phyloP scores from a whole-genome alignment of 2,797 vertebrate genomes.

The Lindbergichthys nudifrons region DNA sequence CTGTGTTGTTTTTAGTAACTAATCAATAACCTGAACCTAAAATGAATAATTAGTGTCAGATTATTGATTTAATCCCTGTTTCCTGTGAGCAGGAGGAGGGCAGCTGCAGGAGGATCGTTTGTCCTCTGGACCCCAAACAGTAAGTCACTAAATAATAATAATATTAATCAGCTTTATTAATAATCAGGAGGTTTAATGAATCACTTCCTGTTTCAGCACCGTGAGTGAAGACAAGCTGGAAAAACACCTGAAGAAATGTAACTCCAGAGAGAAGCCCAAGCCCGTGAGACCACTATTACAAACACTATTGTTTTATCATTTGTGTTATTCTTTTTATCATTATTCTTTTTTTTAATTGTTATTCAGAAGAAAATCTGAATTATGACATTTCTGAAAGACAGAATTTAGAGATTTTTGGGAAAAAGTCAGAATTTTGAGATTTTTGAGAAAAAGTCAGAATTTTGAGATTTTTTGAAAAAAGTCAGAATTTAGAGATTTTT shows the following conservation, averaged over 20 bases:
- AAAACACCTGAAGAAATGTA: constrained; percentile 96
- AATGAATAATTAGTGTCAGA: no score
- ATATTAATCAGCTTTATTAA: no score
- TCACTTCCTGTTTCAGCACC: constrained; percentile 82
- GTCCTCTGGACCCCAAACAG: constrained; percentile 97
- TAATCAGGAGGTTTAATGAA: no score
- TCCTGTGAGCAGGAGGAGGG: constrained; percentile 79
- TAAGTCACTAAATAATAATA: constrained; percentile 76
- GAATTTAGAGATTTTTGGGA: no score
- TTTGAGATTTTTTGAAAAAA: no score
- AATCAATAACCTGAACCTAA: no score
- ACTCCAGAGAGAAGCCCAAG: constrained; percentile 92
- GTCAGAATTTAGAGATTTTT: no score
- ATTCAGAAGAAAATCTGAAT: neutral
- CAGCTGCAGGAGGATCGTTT: constrained; percentile 87
- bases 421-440: no score
- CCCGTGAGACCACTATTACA: constrained; percentile 81
- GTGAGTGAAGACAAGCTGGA: constrained; percentile 92
- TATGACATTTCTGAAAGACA: no score
- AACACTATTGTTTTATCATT: no score
- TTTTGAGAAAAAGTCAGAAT: no score
- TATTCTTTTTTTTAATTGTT: neutral
- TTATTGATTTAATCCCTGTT: neutral
- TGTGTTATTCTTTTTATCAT: neutral
- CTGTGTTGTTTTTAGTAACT: no score